These are phyloP conservation scores for Sparidentex hasta DNA, from an alignment of 2,797 vertebrate species.

Conservation along the genomic window DNA sequence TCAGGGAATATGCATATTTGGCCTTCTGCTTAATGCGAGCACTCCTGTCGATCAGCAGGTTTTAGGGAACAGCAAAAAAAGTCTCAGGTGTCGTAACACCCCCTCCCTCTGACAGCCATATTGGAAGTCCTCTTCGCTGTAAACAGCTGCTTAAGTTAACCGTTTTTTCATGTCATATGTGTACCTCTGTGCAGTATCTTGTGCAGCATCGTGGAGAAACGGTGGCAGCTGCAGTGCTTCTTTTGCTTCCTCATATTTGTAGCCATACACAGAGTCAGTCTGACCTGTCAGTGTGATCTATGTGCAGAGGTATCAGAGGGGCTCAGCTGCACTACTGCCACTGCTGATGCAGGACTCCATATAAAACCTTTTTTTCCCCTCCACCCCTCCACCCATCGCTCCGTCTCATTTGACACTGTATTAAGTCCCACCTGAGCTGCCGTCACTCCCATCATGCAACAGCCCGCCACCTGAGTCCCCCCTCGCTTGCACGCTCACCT, in stretches of 20 bases:
- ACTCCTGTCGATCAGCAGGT: constrained; percentile 19
- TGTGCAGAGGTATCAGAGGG: constrained; percentile 51
- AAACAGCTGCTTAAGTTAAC: not conserved
- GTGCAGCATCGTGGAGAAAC: fast-evolving
- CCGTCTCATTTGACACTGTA: constrained; percentile 83
- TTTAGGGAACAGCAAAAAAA: constrained; percentile 12
- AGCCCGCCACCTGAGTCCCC: constrained; percentile 69
- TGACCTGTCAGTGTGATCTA: constrained; percentile 73
- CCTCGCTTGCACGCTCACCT: constrained; percentile 41
- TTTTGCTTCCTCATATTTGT: not conserved
- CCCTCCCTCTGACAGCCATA: not conserved
- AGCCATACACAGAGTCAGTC: not conserved
- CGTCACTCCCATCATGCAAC: constrained; percentile 80
- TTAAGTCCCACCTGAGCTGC: constrained; percentile 84
- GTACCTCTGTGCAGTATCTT: not conserved
- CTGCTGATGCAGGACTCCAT: constrained; percentile 57
- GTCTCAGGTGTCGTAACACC: not conserved
- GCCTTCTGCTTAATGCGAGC: constrained; percentile 14
- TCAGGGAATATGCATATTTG: constrained; percentile 42
- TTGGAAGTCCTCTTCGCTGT: not conserved
- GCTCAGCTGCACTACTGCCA: constrained; percentile 76
- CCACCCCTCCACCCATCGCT: constrained; percentile 39
- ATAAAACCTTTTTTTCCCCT: not conserved
- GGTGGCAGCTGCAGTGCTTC: not conserved
- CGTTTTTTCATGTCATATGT: fast-evolving